Evolutionary conservation across 2,797 vertebrate genomes (phyloP), one percentile per base, ranked within the genome.

Genomic region (Catharus ustulatus): DNA sequence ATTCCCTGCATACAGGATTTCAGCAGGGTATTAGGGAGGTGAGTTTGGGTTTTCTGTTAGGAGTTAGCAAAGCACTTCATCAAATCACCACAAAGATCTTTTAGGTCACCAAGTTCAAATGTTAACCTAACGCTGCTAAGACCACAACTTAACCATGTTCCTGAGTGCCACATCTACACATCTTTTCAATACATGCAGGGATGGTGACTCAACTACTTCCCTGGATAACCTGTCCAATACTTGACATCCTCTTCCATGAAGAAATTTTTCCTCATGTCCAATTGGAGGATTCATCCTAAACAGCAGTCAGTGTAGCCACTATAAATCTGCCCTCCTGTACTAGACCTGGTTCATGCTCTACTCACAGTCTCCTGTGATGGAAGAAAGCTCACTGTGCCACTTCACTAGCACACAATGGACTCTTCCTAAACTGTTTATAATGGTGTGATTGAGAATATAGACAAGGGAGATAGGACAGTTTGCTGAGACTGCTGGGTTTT

Each of bases 251-350:
- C 18, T 59, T 66, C 22, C n/a, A 52, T 27, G 21, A 52, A 66
- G 22, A 72, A 45, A 10, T 19, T 46, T 89, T 59, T 78, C 22
- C 34, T 40, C 29, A 13, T 78, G 16, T 72, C 52, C 22, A 17
- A 0, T 13, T 32, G 40, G 8, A 57, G 38, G 36, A 54, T 57
- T 92, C 38, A 61, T 57, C 45, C 48, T 51, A 48, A 74, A 24
- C 10, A 71, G 11, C 10, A 0, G 2, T 30, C 34, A 71, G 1
- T 1, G 5, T 32, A 83, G 42, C 6, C 19, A 16, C 6, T 32
- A 7, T 34, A 71, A 83, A 80, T 52, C 29, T 87, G 26, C 18
- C 32, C 55, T 80, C 5, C 0, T 2, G 2, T 43, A 7, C 52
- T 62, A 16, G 20, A 4, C 3, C 2, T 7, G 32, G 36, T 42